Evolutionary conservation across 2,888 invertebrate species (phyloP), one percentile per base, ranked within the genome.

Genomic region (Polydrusus pterygomalis): DNA sequence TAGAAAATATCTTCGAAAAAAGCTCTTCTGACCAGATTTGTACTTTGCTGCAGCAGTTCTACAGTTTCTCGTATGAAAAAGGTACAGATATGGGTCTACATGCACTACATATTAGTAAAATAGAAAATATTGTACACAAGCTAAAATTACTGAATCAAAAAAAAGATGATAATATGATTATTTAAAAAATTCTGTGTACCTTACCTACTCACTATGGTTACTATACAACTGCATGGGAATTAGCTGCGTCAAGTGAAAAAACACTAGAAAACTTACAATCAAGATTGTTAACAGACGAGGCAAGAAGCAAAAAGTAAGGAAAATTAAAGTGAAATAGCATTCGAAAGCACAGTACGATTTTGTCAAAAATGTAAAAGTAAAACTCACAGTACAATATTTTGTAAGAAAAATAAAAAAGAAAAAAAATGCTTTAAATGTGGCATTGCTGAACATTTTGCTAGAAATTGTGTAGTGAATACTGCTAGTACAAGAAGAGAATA

Each of bases 191-290:
- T 6, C 38, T 78, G 18, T 18, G 60, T 30, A 86, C 73, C 30
- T 45, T 80, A 25, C 74, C 76, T 30, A 72, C 70, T 86, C 86
- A 83, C 86, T 87, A 86, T 84, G 83, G 84, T 83, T 47, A 74
- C 20, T 79, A 78, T 58, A 18, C 25, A 60, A 45, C n/a, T n/a
- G n/a, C n/a, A n/a, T n/a, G n/a, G n/a, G n/a, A n/a, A n/a, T n/a
- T n/a, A n/a, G n/a, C n/a, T n/a, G n/a, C n/a, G n/a, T n/a, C n/a
- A n/a, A n/a, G n/a, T n/a, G n/a, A n/a, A n/a, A n/a, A n/a, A n/a
- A 75, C 70, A n/a, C 18, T 79, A 47, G 45, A 47, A 77, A 78
- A 45, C 67, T 77, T 17, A 75, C 64, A n/a, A 49, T n/a, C 75
- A 0, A 75, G 75, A 49, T 56, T 74, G 54, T 25, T 76, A n/a